Base-by-base conservation (phyloP, 2,888 invertebrate genomes). In the Cetonia aurata region DNA sequence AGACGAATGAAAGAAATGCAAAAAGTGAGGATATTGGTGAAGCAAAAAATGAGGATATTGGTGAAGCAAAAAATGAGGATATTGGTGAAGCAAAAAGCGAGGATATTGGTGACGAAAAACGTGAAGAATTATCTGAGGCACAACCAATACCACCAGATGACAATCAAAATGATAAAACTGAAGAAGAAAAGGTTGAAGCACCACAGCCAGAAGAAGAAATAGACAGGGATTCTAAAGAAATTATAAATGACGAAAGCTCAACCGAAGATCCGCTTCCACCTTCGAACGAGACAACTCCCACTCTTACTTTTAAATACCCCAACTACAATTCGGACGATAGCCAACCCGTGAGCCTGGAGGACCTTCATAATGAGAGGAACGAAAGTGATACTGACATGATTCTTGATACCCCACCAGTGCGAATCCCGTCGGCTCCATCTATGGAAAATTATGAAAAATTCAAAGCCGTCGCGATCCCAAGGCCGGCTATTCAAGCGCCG, bases 351-450 rank as follows among this genome's bases (percentile, higher is more conserved):
- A 65, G 62, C 17, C 13, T 65, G 50, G 62, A 65, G 12, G 62
- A 65, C 17, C 62, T 65, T 41, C 37, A 65, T n/a, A 65, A 33
- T 37, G 62, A 65, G 50, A 46, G 50, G 6, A 65, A 65, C 41
- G 67, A 71, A 71, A 67, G 57, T 6, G 69, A 72, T 37, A 66
- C 70, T 13, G 66, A 66, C 41, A 33, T 55, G 13, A 50, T 69
- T 37, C 65, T 65, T 19, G 41, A 67, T 31, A 17, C 12, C 31
- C 37, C 9, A 31, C 42, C 53, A 50, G 19, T n/a, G n/a, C n/a
- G n/a, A 59, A 70, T 75, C 50, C 75, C 74, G 17, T 59, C 72
- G 6, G 74, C 75, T 15, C 79, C 80, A 6, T 72, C 77, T 17
- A 71, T 75, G 72, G 68, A 74, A 25, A 59, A 75, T 67, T 73